A percentile compares a stretch with the other conserved stretches of the same genome.
Conservation (phyloP, 1,140 invertebrate genomes). For the Penaeus chinensis region DNA sequence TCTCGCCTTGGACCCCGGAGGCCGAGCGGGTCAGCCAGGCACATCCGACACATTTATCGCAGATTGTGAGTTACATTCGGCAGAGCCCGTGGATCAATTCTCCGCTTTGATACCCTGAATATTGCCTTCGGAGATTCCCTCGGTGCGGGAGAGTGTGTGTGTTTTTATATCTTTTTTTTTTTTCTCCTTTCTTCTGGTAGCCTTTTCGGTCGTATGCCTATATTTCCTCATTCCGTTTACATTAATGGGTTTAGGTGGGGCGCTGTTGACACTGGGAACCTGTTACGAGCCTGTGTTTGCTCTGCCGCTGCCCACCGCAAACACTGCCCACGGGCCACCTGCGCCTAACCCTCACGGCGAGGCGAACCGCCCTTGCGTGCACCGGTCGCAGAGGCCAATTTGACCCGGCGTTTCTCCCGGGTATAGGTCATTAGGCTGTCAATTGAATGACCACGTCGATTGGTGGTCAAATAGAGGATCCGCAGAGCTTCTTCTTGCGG, state of each 20-base stretch:
- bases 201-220: conserved; percentile 36
- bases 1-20: no score
- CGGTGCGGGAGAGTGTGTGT: no score
- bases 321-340: conserved; percentile 32
- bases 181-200: not conserved
- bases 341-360: not conserved
- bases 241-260: conserved; percentile 49
- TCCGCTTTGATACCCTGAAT: no score
- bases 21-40: no score
- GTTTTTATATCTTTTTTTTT: no score
- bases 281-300: conserved; percentile 43
- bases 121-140: no score
- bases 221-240: conserved; percentile 47
- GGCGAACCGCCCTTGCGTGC: conserved; percentile 10
- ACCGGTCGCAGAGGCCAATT: not conserved
- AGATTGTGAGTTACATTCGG: no score
- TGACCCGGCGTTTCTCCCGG: conserved; percentile 12
- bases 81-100: no score
- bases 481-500: conserved; percentile 28
- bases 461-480: conserved; percentile 39
- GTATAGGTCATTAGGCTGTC: conserved; percentile 42
- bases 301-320: conserved; percentile 49
- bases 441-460: conserved; percentile 49
- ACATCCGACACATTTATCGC: no score
- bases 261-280: conserved; percentile 38